Evolutionary conservation across 2,888 invertebrate genomes (phyloP), one percentile per base, ranked within the genome.

Genomic region (Abrostola tripartita): DNA sequence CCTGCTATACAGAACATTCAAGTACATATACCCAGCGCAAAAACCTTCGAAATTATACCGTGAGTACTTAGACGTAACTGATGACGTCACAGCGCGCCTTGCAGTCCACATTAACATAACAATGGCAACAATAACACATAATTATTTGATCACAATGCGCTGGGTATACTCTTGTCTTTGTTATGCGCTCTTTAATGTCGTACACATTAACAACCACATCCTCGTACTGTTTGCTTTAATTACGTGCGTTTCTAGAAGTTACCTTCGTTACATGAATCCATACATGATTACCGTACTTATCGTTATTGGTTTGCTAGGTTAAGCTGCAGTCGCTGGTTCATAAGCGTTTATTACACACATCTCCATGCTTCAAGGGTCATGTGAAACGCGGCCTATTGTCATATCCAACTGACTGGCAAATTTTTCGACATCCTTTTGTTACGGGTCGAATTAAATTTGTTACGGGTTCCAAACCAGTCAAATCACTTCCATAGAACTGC

Each of bases 51-150:
- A 55, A 40, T 24, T 37, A 40, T 38, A 11, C 11, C 24, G 14
- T 38, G 2, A n/a, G 1, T 12, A 38, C 42, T 52, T 10, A 68
- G 42, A 44, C 38, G 49, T 40, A 36, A 12, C 12, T 9, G 35
- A 40, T 54, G 66, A 68, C 65, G 65, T 63, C 62, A 65, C 52
- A 62, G 53, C 52, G 55, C 52, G 49, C 63, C 61, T 52, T 59
- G 41, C 37, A 49, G 66, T 53, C 54, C 65, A 56, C 68, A 82
- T 82, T 82, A 78, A 65, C 81, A 80, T 81, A 49, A 82, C 81
- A 82, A 83, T 81, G 49, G 69, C 5, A 51, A 65, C 64, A 54
- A 64, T 65, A 57, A 56, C 37, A 55, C 51, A 50, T 74, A 77
- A 77, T 77, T 54, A 77, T 79, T 71, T 61, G 50, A 79, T 65